Conservation (phyloP, 2,888 invertebrate genomes). For the Phyto melanocephala region DNA sequence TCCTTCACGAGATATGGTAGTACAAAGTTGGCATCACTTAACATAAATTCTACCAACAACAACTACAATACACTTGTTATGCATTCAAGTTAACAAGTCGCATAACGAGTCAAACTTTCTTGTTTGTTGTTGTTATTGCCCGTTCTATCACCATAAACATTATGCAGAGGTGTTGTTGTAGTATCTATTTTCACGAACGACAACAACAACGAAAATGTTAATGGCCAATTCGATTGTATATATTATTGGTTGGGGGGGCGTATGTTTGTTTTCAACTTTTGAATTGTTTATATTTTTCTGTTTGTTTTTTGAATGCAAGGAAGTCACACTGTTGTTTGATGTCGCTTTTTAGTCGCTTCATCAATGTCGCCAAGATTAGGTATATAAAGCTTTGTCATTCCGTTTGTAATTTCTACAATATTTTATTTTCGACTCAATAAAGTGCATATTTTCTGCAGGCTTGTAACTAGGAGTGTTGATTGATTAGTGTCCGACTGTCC, state of each 20-base stretch:
- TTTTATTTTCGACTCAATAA: no score
- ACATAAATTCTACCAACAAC: not conserved
- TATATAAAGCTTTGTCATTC: no score
- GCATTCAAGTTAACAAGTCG: conserved; percentile 53
- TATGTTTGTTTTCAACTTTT: not conserved
- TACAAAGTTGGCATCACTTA: no score
- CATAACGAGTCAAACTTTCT: conserved; percentile 27
- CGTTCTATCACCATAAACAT: not conserved
- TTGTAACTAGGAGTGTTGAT: no score
- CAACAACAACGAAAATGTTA: conserved; percentile 7
- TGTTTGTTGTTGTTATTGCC: not conserved
- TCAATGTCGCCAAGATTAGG: no score
- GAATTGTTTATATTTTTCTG: not conserved
- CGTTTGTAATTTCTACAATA: no score
- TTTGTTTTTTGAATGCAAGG: not conserved
- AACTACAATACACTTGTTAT: conserved; percentile 16
- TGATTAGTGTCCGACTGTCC: no score
- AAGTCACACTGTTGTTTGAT: no score
- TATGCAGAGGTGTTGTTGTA: not conserved
- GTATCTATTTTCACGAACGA: not conserved
- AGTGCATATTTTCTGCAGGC: no score
- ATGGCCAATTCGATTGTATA: conserved; percentile 46
- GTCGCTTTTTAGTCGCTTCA: no score
- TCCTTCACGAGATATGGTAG: no score
- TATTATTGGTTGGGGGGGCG: not conserved